These are phyloP conservation scores for Schizopygopsis malacanthus DNA, from an alignment of 2,797 vertebrate genomes.

Conservation along the genomic window DNA sequence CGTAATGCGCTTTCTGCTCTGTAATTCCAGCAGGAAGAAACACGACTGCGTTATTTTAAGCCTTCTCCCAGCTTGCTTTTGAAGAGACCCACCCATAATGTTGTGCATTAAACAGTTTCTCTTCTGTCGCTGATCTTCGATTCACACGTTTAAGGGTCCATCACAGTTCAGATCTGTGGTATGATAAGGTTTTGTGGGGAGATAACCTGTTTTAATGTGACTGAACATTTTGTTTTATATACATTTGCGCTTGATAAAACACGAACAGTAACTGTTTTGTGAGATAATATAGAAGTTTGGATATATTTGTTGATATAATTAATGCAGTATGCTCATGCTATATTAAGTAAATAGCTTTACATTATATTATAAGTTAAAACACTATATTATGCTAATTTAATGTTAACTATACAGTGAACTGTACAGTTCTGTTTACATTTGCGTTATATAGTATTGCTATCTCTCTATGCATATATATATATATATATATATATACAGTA, in stretches of 20 bases:
- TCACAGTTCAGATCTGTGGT: background rate
- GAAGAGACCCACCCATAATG: background rate
- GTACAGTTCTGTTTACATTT: background rate
- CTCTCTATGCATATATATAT: no score
- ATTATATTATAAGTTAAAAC: background rate
- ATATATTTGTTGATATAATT: background rate
- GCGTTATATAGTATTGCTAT: background rate
- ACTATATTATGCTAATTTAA: background rate
- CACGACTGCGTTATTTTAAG: slow-evolving; percentile 7
- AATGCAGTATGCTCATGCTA: background rate
- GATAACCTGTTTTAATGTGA: background rate
- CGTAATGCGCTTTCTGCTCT: background rate
- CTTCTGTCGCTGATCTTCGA: background rate
- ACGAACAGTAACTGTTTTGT: background rate
- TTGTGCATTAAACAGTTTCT: background rate
- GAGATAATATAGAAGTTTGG: background rate
- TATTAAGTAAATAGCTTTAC: background rate
- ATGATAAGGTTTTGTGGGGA: background rate
- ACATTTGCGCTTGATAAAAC: background rate
- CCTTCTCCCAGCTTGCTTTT: background rate
- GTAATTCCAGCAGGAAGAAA: background rate
- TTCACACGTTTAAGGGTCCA: background rate
- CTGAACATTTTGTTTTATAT: background rate
- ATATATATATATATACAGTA: no score
- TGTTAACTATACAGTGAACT: background rate